Percentiles rank a stretch among this genome's conserved stretches.
These are phyloP conservation scores for Agraylea sexmaculata DNA, from an alignment of 1,140 invertebrate genomes.

Conservation along the genomic window DNA sequence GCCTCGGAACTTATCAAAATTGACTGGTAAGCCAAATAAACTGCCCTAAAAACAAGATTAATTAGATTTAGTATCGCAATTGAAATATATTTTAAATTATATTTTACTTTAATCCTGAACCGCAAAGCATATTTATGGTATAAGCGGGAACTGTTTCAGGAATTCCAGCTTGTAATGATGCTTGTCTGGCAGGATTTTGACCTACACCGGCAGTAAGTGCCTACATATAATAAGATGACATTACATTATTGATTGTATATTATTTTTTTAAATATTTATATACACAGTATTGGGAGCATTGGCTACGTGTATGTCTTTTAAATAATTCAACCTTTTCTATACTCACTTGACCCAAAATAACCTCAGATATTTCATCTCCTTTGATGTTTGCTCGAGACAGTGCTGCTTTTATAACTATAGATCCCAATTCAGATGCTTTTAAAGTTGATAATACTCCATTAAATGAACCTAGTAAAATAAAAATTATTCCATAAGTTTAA, in stretches of 20 bases:
- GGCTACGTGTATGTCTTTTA: not conserved
- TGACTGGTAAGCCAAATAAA: conserved; percentile 55
- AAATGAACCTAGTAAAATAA: conserved; percentile 46
- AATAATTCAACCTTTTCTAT: not conserved
- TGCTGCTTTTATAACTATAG: conserved; percentile 62
- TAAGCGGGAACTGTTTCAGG: conserved; percentile 61
- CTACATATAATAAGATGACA: conserved; percentile 31
- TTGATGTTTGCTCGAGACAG: conserved; percentile 49
- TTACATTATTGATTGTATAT: conserved; percentile 11
- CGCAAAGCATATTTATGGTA: conserved; percentile 77
- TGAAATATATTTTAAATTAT: not conserved
- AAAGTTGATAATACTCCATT: conserved; percentile 56
- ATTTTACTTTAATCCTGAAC: conserved; percentile 68
- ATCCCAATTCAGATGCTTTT: conserved; percentile 61
- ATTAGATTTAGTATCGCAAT: conserved; percentile 10
- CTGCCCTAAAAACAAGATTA: conserved; percentile 42
- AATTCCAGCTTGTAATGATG: conserved; percentile 64
- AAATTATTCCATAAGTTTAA: not conserved
- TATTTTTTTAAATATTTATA: conserved; percentile 8
- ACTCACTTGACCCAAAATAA: conserved; percentile 75
- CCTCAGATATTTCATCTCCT: conserved; percentile 61
- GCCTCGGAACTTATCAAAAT: conserved; percentile 55
- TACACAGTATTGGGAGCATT: not conserved
- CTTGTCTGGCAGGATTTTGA: conserved; percentile 78
- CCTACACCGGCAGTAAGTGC: conserved; percentile 60